phyloP scores from a whole-genome alignment of 2,113 vertebrate genomes.

The Rousettus leschenaultii region DNA sequence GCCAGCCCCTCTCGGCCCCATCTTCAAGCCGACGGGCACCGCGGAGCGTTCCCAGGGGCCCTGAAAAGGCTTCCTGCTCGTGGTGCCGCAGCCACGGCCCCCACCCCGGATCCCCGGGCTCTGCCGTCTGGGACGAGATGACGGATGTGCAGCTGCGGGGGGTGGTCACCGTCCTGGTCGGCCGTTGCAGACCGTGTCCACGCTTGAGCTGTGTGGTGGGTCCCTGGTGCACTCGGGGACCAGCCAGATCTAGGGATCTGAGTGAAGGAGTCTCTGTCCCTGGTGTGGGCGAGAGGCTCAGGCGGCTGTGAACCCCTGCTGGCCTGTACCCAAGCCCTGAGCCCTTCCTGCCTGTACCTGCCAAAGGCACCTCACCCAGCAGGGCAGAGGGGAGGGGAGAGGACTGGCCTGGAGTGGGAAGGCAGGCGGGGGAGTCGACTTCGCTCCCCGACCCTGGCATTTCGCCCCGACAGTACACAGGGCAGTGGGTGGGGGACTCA shows the following conservation, averaged over 20 bases:
- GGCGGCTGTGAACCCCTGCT: not conserved
- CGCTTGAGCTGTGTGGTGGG: too few species aligned
- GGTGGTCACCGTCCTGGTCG: accelerated
- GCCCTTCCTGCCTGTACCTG: not conserved
- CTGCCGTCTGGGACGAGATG: accelerated
- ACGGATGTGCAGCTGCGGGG: too few species aligned
- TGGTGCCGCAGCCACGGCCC: not conserved
- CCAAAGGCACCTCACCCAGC: not conserved
- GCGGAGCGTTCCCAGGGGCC: accelerated
- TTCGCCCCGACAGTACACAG: not conserved
- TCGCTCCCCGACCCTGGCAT: accelerated
- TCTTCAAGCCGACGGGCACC: accelerated
- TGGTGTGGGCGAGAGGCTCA: not conserved
- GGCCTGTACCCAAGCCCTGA: not conserved
- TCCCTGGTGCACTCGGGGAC: not conserved
- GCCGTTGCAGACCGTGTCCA: accelerated
- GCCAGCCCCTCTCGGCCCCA: not conserved
- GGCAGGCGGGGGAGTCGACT: not conserved
- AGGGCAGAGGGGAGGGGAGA: accelerated
- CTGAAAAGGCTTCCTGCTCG: accelerated
- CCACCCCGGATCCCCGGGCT: not conserved
- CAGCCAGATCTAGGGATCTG: not conserved
- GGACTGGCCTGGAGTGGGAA: too few species aligned
- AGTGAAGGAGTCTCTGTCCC: not conserved
- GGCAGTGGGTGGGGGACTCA: accelerated